Evolutionary conservation across 2,113 vertebrate genomes (phyloP).

Genomic region (Dasyornis broadbenti): DNA sequence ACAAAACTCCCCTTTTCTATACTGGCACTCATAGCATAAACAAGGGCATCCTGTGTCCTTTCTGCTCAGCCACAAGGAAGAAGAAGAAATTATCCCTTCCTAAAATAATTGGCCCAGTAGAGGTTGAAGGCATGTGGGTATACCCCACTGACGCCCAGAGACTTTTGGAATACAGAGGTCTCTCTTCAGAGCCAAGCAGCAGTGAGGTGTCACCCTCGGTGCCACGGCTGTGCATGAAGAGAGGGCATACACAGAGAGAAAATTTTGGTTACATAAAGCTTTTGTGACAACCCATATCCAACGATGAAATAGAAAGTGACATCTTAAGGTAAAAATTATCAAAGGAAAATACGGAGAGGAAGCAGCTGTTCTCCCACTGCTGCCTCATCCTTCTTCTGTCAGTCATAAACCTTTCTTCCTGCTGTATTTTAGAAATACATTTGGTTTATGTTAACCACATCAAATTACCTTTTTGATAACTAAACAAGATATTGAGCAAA

Average conservation of each 20-base stretch:
- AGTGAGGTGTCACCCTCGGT: not conserved
- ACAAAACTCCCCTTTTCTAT: not conserved
- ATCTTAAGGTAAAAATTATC: conserved; percentile 17
- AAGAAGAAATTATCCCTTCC: not conserved
- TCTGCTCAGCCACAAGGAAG: not conserved
- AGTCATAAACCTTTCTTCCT: not conserved
- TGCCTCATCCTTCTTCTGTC: not conserved
- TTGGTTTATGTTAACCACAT: not conserved
- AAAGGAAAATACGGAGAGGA: conserved; percentile 6
- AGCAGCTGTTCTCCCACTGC: conserved; percentile 31
- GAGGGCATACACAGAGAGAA: not conserved
- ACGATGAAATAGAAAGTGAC: not conserved
- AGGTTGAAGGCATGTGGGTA: not conserved
- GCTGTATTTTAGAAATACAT: not conserved
- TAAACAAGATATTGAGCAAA: not conserved
- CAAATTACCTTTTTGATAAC: not conserved
- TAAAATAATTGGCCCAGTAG: not conserved
- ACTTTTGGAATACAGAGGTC: not conserved
- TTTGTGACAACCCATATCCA: conserved; percentile 6
- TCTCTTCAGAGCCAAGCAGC: not conserved
- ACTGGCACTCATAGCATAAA: not conserved
- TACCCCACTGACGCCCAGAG: not conserved
- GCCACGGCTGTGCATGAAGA: not conserved
- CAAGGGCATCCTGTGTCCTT: not conserved
- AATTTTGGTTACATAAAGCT: conserved; percentile 32